Percentiles rank a stretch among this genome's conserved stretches.
Evolutionary conservation across 2,797 vertebrate species (phyloP).

Genomic region (Enteromius mattozi): DNA sequence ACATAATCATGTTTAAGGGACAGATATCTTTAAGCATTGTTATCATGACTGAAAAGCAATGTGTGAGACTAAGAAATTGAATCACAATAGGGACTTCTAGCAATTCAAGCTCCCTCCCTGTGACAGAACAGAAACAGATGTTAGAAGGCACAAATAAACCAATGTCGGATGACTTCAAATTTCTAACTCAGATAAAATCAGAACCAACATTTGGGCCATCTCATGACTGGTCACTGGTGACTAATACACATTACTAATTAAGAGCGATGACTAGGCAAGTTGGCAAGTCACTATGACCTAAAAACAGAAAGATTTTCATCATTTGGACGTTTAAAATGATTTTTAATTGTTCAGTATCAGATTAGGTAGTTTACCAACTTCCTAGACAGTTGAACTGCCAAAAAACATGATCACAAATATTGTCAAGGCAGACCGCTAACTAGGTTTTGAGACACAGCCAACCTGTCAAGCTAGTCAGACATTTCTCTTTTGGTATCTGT

Average conservation of each 20-base stretch:
- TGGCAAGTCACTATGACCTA: not conserved
- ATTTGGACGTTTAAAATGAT: not conserved
- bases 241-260: not conserved
- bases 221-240: not conserved
- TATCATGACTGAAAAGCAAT: not conserved
- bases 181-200: not conserved
- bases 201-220: not conserved
- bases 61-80: not conserved
- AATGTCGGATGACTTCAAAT: not conserved
- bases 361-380: not conserved
- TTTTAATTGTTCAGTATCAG: not conserved
- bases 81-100: not conserved
- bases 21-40: not conserved
- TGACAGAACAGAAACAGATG: constrained; percentile 18
- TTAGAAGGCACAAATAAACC: not conserved
- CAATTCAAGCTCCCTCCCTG: not conserved
- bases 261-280: not conserved
- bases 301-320: not conserved
- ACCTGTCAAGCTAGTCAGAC: not conserved
- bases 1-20: not conserved
- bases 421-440: not conserved
- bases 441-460: not conserved
- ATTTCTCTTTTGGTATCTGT: not conserved
- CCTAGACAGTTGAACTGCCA: not conserved
- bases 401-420: not conserved